These are phyloP conservation scores for Atta texana DNA, from an alignment of 1,140 invertebrate species.

Conservation along the genomic window DNA sequence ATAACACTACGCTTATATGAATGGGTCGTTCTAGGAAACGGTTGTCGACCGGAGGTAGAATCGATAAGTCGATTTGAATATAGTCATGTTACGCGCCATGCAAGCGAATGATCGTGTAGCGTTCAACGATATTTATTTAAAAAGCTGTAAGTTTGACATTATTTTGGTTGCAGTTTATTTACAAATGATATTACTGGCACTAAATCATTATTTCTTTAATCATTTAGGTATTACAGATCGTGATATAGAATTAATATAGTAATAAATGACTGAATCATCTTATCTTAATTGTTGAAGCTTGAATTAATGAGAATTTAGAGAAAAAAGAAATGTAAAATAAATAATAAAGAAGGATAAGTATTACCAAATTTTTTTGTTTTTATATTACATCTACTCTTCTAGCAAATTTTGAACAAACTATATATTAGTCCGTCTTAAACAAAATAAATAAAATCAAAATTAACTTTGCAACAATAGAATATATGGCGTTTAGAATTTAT, in stretches of 20 bases:
- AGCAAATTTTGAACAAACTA: not conserved
- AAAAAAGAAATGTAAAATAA: not conserved
- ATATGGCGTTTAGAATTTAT: not conserved
- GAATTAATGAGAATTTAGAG: not conserved
- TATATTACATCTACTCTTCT: not conserved
- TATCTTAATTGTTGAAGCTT: not conserved
- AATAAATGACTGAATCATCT: not conserved
- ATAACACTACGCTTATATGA: slow-evolving; percentile 71
- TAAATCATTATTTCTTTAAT: not conserved
- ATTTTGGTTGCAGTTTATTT: not conserved
- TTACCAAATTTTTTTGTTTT: not conserved
- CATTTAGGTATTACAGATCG: not conserved
- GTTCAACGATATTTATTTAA: slow-evolving; percentile 55
- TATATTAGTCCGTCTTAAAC: not conserved
- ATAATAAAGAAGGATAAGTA: not conserved
- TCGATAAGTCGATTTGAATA: slow-evolving; percentile 76
- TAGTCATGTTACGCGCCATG: slow-evolving; percentile 55
- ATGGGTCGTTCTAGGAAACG: slow-evolving; percentile 72
- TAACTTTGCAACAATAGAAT: not conserved
- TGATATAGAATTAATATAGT: not conserved
- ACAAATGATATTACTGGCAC: not conserved
- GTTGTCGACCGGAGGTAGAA: slow-evolving; percentile 65
- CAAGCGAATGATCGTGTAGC: slow-evolving; percentile 6
- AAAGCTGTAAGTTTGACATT: slow-evolving; percentile 69
- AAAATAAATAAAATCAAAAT: not conserved